Conservation (phyloP, 1,140 invertebrate genomes). For the Heliothis subflexa region DNA sequence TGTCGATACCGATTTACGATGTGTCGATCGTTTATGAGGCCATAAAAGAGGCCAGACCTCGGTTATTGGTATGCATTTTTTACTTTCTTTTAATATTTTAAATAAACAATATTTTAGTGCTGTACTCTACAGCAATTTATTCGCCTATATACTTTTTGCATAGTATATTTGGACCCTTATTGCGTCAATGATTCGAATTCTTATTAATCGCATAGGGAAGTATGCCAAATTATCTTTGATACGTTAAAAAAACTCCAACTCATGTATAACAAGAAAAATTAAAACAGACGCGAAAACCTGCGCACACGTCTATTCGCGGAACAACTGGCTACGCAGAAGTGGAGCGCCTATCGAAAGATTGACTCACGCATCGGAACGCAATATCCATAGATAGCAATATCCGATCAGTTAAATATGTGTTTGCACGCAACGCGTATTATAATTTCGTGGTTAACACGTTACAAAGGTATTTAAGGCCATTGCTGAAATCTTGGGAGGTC, state of each 20-base stretch:
- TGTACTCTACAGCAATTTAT: neutral
- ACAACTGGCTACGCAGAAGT: conserved; percentile 59
- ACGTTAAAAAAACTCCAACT: neutral
- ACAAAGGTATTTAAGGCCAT: conserved; percentile 25
- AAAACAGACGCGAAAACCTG: conserved; percentile 37
- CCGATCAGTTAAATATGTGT: conserved; percentile 53
- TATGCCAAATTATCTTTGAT: neutral
- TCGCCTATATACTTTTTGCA: neutral
- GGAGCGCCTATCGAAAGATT: conserved; percentile 65
- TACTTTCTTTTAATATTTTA: conserved; percentile 21
- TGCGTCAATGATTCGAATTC: no score
- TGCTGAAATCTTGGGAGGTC: conserved; percentile 6
- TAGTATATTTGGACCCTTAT: neutral
- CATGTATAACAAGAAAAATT: conserved; percentile 16
- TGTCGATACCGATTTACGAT: conserved; percentile 46
- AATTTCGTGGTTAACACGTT: conserved; percentile 44
- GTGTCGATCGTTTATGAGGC: conserved; percentile 43
- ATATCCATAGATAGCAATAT: conserved; percentile 57
- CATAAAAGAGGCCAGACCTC: conserved; percentile 23
- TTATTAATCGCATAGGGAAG: no score
- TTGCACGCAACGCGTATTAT: conserved; percentile 34
- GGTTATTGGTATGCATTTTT: conserved; percentile 16
- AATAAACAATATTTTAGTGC: neutral
- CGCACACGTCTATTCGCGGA: conserved; percentile 62
- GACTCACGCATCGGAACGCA: conserved; percentile 63